phyloP scores from a whole-genome alignment of 1,140 invertebrate genomes.

The Euglossa dilemma region DNA sequence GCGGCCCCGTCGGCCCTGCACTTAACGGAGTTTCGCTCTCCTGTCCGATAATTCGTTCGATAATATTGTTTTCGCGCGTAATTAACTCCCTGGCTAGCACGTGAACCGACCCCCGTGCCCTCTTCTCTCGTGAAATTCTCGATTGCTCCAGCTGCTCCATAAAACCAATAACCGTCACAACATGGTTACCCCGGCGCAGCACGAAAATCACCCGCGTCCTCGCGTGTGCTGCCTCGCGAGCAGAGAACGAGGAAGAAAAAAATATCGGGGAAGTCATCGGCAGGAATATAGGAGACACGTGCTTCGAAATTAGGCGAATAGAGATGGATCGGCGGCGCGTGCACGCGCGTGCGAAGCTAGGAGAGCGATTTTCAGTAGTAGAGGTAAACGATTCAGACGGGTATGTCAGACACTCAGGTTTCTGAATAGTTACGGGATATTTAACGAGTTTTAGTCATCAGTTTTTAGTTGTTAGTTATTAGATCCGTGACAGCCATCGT shows the following conservation, averaged over 20 bases:
- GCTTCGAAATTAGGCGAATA: background rate
- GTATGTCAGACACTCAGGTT: background rate
- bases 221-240: background rate
- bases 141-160: constrained; percentile 40
- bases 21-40: constrained; percentile 65
- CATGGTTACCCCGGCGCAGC: constrained; percentile 12
- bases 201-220: constrained; percentile 41
- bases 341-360: background rate
- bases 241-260: background rate
- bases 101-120: constrained; percentile 18
- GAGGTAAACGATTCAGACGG: background rate
- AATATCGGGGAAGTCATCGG: background rate
- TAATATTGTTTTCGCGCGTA: constrained; percentile 71
- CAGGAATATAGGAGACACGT: background rate
- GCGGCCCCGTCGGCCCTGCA: constrained; percentile 30
- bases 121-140: constrained; percentile 57
- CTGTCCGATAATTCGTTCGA: constrained; percentile 68
- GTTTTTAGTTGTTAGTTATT: no score
- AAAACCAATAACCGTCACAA: constrained; percentile 58
- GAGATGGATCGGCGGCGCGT: background rate
- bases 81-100: constrained; percentile 61
- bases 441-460: no score
- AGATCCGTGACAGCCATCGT: no score
- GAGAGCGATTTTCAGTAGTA: no score
- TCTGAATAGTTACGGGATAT: no score